Evolutionary conservation across 2,888 invertebrate genomes (phyloP), one percentile per base, ranked within the genome.

Genomic region (Chymomyza caudatula): DNA sequence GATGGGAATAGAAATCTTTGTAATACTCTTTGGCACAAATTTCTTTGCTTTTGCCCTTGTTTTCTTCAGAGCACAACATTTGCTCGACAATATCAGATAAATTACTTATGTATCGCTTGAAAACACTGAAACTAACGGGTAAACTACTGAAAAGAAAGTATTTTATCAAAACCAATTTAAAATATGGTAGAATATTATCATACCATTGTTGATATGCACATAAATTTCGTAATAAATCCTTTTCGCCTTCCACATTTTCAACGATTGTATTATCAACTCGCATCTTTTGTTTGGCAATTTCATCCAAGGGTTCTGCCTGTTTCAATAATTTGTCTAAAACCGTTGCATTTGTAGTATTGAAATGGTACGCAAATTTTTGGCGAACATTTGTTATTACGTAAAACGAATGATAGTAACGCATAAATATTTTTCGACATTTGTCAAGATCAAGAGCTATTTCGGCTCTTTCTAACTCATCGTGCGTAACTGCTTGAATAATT

Each of bases 1-100:
- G 52, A 2, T 15, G 8, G 2, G 19, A 6, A 15, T 63, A 63
- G 43, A 63, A 63, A 2, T 11, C 52, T 0, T 29, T 20, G 13
- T 59, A 63, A 13, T 53, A 63, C 3, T 53, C 53, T 3, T 19
- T 29, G 13, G 59, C 53, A 47, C 63, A 63, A 8, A 53, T 20
- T 13, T 47, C 20, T 23, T 42, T 51, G 3, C 15, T 52, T 29
- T 53, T 29, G 0, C 22, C 43, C 1, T 6, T 53, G 44, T 44
- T 11, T 8, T 29, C 42, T n/a, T 43, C 23, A 13, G 20, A n/a
- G 4, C 13, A 25, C 4, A 29, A 37, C 63, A 63, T 63, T 59
- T 60, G 15, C 2, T 55, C 4, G 0, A 56, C 60, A 23, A 65
- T 61, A 13, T 65, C 51, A 3, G 49, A 15, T 22, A 65, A 37